These are phyloP conservation scores for Pseudomyrmex dendroicus DNA, from an alignment of 1,140 invertebrate genomes.

Conservation along the genomic window DNA sequence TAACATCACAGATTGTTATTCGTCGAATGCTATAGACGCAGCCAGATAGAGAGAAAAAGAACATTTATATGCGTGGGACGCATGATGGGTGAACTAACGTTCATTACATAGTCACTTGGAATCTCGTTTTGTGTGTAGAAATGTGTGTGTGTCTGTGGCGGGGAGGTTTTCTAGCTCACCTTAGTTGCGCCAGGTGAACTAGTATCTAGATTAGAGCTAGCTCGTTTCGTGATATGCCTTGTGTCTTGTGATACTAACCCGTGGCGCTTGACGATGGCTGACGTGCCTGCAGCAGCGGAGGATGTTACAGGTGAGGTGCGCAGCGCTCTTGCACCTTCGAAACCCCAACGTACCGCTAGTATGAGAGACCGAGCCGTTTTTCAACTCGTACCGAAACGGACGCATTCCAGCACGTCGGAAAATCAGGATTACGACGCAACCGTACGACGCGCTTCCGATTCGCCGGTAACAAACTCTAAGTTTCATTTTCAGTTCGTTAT, in stretches of 20 bases:
- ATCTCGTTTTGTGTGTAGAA: neutral
- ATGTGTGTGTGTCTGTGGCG: neutral
- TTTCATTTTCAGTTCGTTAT: too few relatives aligned
- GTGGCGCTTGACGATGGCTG: slow-evolving; percentile 83
- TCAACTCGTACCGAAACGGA: slow-evolving; percentile 77
- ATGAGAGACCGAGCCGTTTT: slow-evolving; percentile 87
- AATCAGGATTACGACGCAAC: slow-evolving; percentile 77
- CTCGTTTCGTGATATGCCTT: slow-evolving; percentile 80
- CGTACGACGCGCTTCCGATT: slow-evolving; percentile 74
- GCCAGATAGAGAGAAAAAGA: too few relatives aligned
- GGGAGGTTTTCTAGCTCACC: slow-evolving; percentile 40
- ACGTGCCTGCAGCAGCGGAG: slow-evolving; percentile 85
- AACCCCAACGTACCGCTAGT: slow-evolving; percentile 93
- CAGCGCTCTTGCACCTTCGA: slow-evolving; percentile 90
- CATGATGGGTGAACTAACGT: slow-evolving; percentile 46
- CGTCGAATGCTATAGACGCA: too few relatives aligned
- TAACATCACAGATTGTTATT: too few relatives aligned
- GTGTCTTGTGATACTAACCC: slow-evolving; percentile 84
- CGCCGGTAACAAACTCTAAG: slow-evolving; percentile 74
- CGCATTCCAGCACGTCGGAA: slow-evolving; percentile 47
- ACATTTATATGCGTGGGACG: neutral
- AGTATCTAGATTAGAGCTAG: slow-evolving; percentile 71
- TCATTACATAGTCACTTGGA: neutral
- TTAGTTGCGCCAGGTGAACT: slow-evolving; percentile 29
- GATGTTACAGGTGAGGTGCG: slow-evolving; percentile 90